Base-by-base conservation (phyloP, 2,113 vertebrate genomes). In the Poeciliopsis prolifica region DNA sequence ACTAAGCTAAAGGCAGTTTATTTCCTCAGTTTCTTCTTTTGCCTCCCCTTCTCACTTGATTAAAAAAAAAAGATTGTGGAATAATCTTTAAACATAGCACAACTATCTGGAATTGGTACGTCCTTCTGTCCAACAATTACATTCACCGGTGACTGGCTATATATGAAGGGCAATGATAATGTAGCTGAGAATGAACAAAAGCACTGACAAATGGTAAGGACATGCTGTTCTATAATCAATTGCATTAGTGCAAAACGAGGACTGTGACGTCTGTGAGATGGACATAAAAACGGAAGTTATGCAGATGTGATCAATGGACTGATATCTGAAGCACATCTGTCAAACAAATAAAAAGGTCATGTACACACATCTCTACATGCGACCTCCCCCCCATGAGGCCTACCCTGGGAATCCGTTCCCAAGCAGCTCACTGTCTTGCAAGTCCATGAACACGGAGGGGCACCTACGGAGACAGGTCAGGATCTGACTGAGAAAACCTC, bases 391-490 rank as follows among this genome's bases (percentile, higher is more conserved):
- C 87, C 68, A 73, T 82, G 35, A 80, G 86, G 90, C 95, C 93
- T 95, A 95, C 95, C 95, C 90, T 82, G 93, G 91, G 91, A 94
- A 95, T 91, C 90, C 91, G 92, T 91, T 95, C 88, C 86, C 93
- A 90, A 95, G 93, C 90, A 95, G 95, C 70, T 95, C 95, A 89
- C 94, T 95, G 88, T 95, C 95, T 92, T 93, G 93, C 90, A 95
- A 93, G 93, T 95, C 95, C 94, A 95, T 94, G 94, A 95, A 94
- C 92, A 95, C 90, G 80, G 94, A 95, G 84, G 94, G 95, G 88
- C 93, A 95, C 95, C 95, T 95, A 94, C 28, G 93, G 90, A 95
- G 93, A 95, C 90, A 95, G 91, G 93, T 94, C 86, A 94, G 90
- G 92, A 92, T 93, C 92, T 92, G 84, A 84, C 89, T 92, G 87